Conservation (phyloP, 1,140 invertebrate species). For the Reticulitermes speratus region DNA sequence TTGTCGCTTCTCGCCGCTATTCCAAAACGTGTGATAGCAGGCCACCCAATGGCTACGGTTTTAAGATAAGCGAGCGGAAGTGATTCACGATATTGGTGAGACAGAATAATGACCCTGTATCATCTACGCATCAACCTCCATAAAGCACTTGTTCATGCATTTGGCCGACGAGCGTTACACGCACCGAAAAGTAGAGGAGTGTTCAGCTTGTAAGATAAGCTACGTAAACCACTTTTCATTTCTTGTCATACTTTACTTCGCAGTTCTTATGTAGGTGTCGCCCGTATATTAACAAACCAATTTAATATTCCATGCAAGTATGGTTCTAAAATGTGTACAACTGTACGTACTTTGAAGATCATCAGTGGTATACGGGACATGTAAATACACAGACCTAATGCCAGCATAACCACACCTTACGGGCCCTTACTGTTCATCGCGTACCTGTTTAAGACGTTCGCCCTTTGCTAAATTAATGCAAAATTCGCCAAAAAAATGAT, state of each 20-base stretch:
- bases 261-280: neutral
- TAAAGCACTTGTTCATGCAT: neutral
- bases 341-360: neutral
- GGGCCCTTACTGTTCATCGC: too few species aligned
- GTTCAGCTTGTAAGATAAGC: neutral
- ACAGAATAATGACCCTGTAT: too few species aligned
- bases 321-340: neutral
- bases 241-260: neutral
- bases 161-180: neutral
- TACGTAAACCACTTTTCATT: neutral
- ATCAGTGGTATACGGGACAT: neutral
- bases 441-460: too few species aligned
- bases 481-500: too few species aligned
- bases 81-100: too few species aligned
- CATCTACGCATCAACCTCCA: neutral
- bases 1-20: too few species aligned
- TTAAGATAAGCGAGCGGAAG: too few species aligned
- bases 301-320: constrained; percentile 1
- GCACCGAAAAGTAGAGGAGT: neutral
- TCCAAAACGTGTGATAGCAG: too few species aligned
- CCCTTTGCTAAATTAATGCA: too few species aligned
- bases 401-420: too few species aligned
- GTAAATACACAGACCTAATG: neutral
- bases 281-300: neutral
- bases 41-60: too few species aligned